These are phyloP conservation scores for Ceratitis capitata DNA, from an alignment of 1,140 invertebrate species.

Conservation along the genomic window DNA sequence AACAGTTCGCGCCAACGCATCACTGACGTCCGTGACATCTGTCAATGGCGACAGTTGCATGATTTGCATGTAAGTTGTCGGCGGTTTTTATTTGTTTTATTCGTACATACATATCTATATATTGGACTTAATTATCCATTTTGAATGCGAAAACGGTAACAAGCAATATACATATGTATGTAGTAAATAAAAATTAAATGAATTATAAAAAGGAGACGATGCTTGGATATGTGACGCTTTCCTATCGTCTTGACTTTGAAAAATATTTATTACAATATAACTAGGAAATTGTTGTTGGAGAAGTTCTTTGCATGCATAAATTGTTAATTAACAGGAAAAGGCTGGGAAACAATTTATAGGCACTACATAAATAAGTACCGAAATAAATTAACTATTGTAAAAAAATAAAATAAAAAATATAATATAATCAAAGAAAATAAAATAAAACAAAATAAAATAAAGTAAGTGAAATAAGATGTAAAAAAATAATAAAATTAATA, in stretches of 20 bases:
- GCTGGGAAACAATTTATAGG: neutral
- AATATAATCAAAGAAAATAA: no score
- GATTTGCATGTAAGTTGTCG: neutral
- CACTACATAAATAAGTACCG: no score
- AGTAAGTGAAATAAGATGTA: no score
- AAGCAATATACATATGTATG: neutral
- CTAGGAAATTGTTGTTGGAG: neutral
- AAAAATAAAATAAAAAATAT: no score
- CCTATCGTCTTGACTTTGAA: neutral
- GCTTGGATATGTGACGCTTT: neutral
- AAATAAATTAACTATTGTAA: no score
- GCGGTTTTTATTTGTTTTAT: neutral
- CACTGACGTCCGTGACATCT: neutral
- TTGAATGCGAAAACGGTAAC: neutral
- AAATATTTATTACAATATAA: neutral
- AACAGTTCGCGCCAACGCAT: neutral
- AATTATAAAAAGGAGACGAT: neutral
- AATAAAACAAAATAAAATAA: no score
- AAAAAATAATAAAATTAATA: no score
- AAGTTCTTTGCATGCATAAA: neutral
- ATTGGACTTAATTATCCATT: neutral
- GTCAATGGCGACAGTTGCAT: constrained; percentile 27
- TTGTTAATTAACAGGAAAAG: neutral
- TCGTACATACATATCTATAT: no score
- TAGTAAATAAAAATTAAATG: neutral